Evolutionary conservation across 2,888 invertebrate species (phyloP).

Genomic region (Drosophila anomalata): DNA sequence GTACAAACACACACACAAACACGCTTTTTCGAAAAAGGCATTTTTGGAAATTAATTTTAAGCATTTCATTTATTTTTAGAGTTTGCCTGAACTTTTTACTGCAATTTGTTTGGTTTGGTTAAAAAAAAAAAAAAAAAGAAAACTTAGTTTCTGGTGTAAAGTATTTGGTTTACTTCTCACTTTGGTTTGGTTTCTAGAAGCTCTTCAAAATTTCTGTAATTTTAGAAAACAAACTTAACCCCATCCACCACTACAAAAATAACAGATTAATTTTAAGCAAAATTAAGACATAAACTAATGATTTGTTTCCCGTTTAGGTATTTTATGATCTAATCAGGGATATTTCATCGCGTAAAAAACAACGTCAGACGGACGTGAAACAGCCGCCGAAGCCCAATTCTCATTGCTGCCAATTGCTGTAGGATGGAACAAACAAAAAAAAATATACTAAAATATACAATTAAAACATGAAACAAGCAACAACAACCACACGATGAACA

Average conservation of each 20-base stretch:
- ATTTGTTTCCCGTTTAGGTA: conserved; percentile 73
- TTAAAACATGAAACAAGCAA: conserved; percentile 18
- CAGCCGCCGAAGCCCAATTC: conserved; percentile 83
- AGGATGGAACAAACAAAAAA: conserved; percentile 55
- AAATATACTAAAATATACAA: conserved; percentile 27
- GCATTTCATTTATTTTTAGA: conserved; percentile 10
- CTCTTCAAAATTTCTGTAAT: conserved; percentile 27
- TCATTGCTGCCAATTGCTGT: conserved; percentile 84
- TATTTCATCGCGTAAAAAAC: conserved; percentile 84
- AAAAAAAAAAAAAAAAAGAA: neutral
- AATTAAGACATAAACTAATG: neutral
- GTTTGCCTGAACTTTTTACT: conserved; percentile 15
- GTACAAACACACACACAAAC: conserved; percentile 13
- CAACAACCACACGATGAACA: conserved; percentile 25
- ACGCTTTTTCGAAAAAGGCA: conserved; percentile 6
- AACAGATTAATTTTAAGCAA: neutral
- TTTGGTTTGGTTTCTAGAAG: conserved; percentile 26
- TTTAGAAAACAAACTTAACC: conserved; percentile 24
- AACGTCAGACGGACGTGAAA: conserved; percentile 83
- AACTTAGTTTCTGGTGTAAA: conserved; percentile 17
- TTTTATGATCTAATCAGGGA: conserved; percentile 85
- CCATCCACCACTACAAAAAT: conserved; percentile 25
- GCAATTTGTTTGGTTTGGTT: conserved; percentile 24
- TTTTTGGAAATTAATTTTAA: conserved; percentile 7
- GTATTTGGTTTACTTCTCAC: conserved; percentile 4